Base-by-base conservation (phyloP, 2,113 vertebrate species). In the Cnemophilus loriae region DNA sequence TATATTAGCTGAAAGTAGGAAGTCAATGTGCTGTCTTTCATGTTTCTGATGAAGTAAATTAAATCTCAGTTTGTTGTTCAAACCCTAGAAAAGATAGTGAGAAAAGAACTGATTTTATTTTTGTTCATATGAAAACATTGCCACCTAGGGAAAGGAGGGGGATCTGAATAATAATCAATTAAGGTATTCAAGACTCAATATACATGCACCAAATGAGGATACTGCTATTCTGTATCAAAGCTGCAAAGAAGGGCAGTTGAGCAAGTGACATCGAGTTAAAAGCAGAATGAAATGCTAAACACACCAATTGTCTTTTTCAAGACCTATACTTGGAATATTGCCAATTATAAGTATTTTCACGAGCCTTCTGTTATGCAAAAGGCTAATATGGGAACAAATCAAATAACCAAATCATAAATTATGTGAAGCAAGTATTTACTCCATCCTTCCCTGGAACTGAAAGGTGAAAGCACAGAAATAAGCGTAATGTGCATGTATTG, bases 61-160 rank as follows among this genome's bases (percentile, higher is more conserved):
- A 70, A 74, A 52, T 87, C 16, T 83, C n/a, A 35, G 32, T 59
- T 91, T 52, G 18, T 41, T 87, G 35, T 61, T 69, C 53, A 95
- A 93, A 94, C 67, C 26, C n/a, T 59, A 76, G 70, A 56, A 26
- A 68, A 70, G 27, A 46, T 44, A 63, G n/a, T 87, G 27, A 86
- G 30, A 84, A 42, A 93, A 83, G 19, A 65, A 60, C 57, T 75
- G 84, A 79, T 87, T 88, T 81, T 76, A 52, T 46, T 87, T 80
- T 69, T 47, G 56, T 80, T 89, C 68, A 50, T 79, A 73, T 69
- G 80, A 85, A 91, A 87, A 93, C 33, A 79, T 93, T 94, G 82
- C 91, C 74, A 82, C 78, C 67, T 89, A 89, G 77, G 84, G 91
- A 96, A 86, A 85, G 42, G 52, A 93, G 68, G 0, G 27, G 7